Base-by-base conservation (phyloP, 2,888 invertebrate genomes). In the Rutpela maculata region DNA sequence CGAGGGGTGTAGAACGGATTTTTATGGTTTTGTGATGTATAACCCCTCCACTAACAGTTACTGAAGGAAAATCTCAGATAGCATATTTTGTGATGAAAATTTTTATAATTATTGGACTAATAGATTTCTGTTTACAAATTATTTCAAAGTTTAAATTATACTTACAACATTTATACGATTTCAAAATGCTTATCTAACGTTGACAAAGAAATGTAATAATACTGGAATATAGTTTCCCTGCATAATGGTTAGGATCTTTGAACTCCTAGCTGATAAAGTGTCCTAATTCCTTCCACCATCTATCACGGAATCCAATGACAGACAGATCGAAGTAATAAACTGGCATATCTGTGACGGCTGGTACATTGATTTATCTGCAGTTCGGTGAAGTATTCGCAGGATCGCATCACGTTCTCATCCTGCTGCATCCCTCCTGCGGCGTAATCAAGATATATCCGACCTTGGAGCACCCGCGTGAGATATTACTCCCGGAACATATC, bases 381-480 rank as follows among this genome's bases (percentile, higher is more conserved):
- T 87, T 84, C 85, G 88, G 86, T 88, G 88, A 88, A 87, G 88
- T 89, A 89, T 88, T 87, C 88, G 87, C 83, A 83, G 87, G 88
- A 88, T 88, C 86, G 87, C 86, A 84, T 88, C 88, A 88, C 88
- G 88, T 88, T 72, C 77, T 73, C 68, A 62, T 77, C 80, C 74
- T 50, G 66, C 67, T 74, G 69, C 77, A 77, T 59, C 80, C 85
- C 85, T 83, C 82, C 81, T 81, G 75, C 82, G 84, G 81, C 85
- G 85, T 89, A 89, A 89, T 89, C 89, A 88, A 89, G 89, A 89
- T 89, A 88, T 89, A 89, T 89, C 88, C 87, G 88, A 88, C 88
- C 88, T 88, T 88, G 88, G 85, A 86, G 86, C 86, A 83, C 85
- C 76, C 73, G 62, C 84, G 86, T 88, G 87, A 88, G 87, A 88